A percentile compares a stretch with the other conserved stretches of the same genome.
Evolutionary conservation across 2,888 invertebrate species (phyloP).

Genomic region (Linyphia triangularis): DNA sequence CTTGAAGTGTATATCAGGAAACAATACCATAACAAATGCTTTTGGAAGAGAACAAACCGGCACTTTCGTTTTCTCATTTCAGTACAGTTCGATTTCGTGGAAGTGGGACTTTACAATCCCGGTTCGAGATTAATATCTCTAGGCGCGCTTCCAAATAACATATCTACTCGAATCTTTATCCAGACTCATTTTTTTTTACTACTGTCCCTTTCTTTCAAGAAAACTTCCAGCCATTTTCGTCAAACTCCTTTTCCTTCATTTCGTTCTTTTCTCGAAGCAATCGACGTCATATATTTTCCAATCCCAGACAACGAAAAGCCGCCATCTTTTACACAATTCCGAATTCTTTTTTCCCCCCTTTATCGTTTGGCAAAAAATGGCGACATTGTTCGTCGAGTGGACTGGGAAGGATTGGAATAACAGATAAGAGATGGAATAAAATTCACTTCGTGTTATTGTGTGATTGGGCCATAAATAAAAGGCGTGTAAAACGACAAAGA

Average conservation of each 20-base stretch:
- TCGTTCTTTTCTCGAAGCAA: conserved; percentile 1
- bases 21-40: neutral
- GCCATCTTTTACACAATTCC: conserved; percentile 45
- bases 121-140: conserved; percentile 64
- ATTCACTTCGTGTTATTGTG: conserved; percentile 63
- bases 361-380: conserved; percentile 59
- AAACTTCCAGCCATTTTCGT: conserved; percentile 69
- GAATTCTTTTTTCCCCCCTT: conserved; percentile 22
- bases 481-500: conserved; percentile 26
- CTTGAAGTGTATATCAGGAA: conserved; percentile 24
- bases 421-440: conserved; percentile 69
- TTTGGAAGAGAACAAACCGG: neutral
- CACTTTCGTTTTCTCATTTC: conserved; percentile 2
- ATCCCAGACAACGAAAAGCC: conserved; percentile 41
- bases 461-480: conserved; percentile 65
- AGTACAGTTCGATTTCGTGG: conserved; percentile 37
- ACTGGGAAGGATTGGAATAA: conserved; percentile 33
- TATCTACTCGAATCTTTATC: conserved; percentile 56
- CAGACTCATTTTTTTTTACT: neutral
- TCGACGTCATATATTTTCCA: conserved; percentile 59
- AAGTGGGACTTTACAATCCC: conserved; percentile 33
- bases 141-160: conserved; percentile 64
- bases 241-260: conserved; percentile 40
- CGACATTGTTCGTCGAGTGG: conserved; percentile 6
- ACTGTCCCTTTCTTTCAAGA: conserved; percentile 44